Evolutionary conservation across 2,113 vertebrate genomes (phyloP).

Genomic region (Chaetops frenatus): DNA sequence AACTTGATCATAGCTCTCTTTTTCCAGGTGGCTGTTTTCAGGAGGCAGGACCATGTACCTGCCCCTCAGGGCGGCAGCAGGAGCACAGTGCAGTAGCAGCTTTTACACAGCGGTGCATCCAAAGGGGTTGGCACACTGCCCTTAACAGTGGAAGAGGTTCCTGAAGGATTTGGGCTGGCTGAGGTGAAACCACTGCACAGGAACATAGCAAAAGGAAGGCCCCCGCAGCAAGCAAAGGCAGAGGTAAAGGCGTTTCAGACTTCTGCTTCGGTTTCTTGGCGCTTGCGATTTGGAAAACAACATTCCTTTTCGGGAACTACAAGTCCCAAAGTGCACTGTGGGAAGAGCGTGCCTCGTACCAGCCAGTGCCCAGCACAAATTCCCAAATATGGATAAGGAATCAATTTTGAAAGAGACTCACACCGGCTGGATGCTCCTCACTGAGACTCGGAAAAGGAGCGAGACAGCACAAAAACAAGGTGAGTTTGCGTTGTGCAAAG

Average conservation of each 20-base stretch:
- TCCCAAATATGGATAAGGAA: conserved; percentile 75
- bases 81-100: neutral
- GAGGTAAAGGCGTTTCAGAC: neutral
- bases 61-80: fast-evolving
- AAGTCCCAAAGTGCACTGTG: conserved; percentile 61
- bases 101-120: fast-evolving
- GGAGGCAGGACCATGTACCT: neutral
- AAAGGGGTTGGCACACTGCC: fast-evolving
- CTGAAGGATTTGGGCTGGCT: neutral
- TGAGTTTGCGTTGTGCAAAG: conserved; percentile 9
- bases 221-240: neutral
- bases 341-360: conserved; percentile 9
- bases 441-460: neutral
- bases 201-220: neutral
- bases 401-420: conserved; percentile 56
- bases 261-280: neutral
- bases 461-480: conserved; percentile 10
- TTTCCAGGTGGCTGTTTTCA: neutral
- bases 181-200: neutral
- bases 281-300: neutral
- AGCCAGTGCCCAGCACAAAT: conserved; percentile 62
- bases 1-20: neutral
- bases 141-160: neutral
- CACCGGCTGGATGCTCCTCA: neutral
- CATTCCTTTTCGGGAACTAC: conserved; percentile 52